Evolutionary conservation across 2,888 invertebrate species (phyloP), one percentile per base, ranked within the genome.

Genomic region (Cyrtodaria siliqua): DNA sequence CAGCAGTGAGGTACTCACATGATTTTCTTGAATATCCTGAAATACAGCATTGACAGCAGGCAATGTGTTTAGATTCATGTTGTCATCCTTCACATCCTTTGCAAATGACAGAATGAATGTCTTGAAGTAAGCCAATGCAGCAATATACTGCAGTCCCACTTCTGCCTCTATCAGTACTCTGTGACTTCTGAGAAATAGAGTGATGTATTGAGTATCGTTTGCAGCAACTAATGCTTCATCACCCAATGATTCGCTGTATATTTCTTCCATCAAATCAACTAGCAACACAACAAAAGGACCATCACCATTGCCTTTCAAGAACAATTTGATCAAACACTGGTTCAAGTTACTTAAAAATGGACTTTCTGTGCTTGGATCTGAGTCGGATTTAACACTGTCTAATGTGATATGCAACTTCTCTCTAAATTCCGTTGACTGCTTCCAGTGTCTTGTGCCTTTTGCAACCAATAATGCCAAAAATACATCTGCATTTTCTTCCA

Each of bases 91-190:
- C 24, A n/a, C 38, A 20, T 23, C 23, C 1, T 50, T n/a, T 6
- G 16, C 9, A 38, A 8, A 38, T 16, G 8, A 16, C 16, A 12
- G 8, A 38, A 38, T 12, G 47, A 9, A 44, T 8, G 61, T 27
- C 29, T 68, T 74, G 14, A 63, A 61, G 33, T 44, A 79, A 14
- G 72, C 63, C 44, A 63, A 42, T 50, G 75, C 63, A 50, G 56
- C 16, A 14, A 72, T 14, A 47, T 60, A 68, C 26, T 56, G n/a
- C 52, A 75, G 26, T 1, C 64, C 56, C 47, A 56, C 38, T 8
- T 33, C 49, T 14, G 14, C n/a, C 8, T 33, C 26, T n/a, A 42
- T 49, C 6, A 78, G 3, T 12, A 69, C 38, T 16, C 29, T 42
- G 4, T 69, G 69, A 42, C 52, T 44, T 2, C 12, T 33, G 2